These are phyloP conservation scores for Prunella strophiata DNA, from an alignment of 2,797 vertebrate species.

Conservation along the genomic window DNA sequence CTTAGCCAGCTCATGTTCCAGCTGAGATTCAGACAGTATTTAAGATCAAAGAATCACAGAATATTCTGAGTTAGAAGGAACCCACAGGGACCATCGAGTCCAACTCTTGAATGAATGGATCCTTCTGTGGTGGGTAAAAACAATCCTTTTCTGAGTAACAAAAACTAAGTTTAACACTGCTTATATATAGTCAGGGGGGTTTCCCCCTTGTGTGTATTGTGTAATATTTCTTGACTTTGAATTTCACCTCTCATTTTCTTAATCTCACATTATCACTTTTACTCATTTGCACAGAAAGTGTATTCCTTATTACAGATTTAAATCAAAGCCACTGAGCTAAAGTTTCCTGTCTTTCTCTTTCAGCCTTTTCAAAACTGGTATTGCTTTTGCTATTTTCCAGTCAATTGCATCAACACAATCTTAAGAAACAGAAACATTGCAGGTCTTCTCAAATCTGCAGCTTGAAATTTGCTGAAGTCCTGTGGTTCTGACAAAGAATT, in stretches of 20 bases:
- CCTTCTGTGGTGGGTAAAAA: background rate
- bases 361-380: background rate
- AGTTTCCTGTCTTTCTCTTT: background rate
- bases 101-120: background rate
- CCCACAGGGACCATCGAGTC: background rate
- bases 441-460: background rate
- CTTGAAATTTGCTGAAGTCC: background rate
- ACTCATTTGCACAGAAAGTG: background rate
- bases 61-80: background rate
- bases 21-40: background rate
- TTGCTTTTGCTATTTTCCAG: background rate
- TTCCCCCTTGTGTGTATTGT: background rate
- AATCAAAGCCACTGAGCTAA: background rate
- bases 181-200: background rate
- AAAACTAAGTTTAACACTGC: background rate
- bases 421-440: background rate
- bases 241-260: background rate
- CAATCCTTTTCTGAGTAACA: background rate
- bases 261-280: background rate
- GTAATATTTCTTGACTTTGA: background rate
- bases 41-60: background rate
- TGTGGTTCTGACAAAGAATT: background rate
- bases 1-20: background rate
- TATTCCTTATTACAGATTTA: background rate
- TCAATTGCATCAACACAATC: background rate